Base-by-base conservation (phyloP, 2,888 invertebrate species). In the Miltochrista miniata region DNA sequence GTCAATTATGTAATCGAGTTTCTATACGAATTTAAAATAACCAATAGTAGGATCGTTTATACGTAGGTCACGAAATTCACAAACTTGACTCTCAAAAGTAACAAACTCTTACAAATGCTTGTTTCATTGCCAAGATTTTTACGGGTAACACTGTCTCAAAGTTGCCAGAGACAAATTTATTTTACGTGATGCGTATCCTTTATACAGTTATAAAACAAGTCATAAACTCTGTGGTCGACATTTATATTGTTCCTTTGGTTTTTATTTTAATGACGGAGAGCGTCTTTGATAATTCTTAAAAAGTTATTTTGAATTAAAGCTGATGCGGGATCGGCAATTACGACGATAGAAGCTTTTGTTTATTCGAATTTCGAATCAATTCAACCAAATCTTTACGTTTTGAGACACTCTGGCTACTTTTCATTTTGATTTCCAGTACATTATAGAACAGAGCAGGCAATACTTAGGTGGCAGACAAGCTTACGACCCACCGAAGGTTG, bases 61-160 rank as follows among this genome's bases (percentile, higher is more conserved):
- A 57, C 59, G 51, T 57, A 54, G 60, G 64, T 68, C 69, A 64
- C 61, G 41, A 61, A 70, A 71, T 69, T 64, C 68, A 55, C 65
- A 66, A 78, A 80, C 74, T 81, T 76, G 59, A 66, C 73, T 68
- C 68, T 70, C 64, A 69, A 64, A 66, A 75, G 68, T 72, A 70
- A 68, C 64, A 67, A 77, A 78, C 71, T 74, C 72, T 72, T 68
- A 76, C 78, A 80, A 86, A 85, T 78, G 81, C 75, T 68, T 84
- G 76, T 84, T 85, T 82, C 81, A 85, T 83, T 83, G 68, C 79
- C 58, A 53, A 61, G 74, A 68, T 76, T 81, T 83, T 82, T 76
- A 72, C 64, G 64, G 67, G 73, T 70, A 77, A 73, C 68, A 64
- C 61, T 70, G 68, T 61, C 74, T 72, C 68, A 76, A 81, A 80